phyloP scores from a whole-genome alignment of 2,113 vertebrate species.

The Calyptomena viridis region DNA sequence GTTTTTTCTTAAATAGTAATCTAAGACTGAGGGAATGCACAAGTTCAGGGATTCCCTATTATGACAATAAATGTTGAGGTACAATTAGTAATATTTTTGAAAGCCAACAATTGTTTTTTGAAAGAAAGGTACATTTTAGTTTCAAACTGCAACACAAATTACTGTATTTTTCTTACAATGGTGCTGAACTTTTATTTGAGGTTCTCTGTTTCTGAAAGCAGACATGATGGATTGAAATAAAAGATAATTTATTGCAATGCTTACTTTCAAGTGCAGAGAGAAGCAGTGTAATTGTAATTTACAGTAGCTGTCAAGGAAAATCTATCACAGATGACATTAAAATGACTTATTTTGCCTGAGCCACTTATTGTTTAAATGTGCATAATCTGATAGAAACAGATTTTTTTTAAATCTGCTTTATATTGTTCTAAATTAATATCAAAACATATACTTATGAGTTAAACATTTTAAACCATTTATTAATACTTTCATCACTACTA shows the following conservation, averaged over 20 bases:
- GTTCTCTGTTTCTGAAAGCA: conserved; percentile 81
- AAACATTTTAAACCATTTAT: conserved; percentile 77
- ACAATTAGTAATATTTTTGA: conserved; percentile 80
- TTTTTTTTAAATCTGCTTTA: conserved; percentile 73
- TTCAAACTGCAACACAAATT: conserved; percentile 80
- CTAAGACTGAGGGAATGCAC: conserved; percentile 58
- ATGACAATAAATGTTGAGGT: conserved; percentile 71
- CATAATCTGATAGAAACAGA: conserved; percentile 81
- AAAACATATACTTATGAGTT: conserved; percentile 81
- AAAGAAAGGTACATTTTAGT: conserved; percentile 74
- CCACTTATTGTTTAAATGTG: conserved; percentile 85
- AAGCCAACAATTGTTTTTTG: conserved; percentile 74
- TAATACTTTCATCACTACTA: conserved; percentile 72
- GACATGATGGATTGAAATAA: conserved; percentile 85
- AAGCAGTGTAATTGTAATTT: conserved; percentile 86
- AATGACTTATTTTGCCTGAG: conserved; percentile 86
- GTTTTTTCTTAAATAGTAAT: conserved; percentile 33
- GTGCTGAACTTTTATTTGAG: conserved; percentile 80
- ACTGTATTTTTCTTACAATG: conserved; percentile 83
- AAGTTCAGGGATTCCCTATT: conserved; percentile 65
- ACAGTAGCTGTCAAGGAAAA: conserved; percentile 85
- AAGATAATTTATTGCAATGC: conserved; percentile 88
- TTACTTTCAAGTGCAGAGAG: conserved; percentile 80
- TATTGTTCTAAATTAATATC: conserved; percentile 83
- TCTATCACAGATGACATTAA: conserved; percentile 84